These are phyloP conservation scores for Merluccius polli DNA, from an alignment of 2,797 vertebrate genomes.

Conservation along the genomic window DNA sequence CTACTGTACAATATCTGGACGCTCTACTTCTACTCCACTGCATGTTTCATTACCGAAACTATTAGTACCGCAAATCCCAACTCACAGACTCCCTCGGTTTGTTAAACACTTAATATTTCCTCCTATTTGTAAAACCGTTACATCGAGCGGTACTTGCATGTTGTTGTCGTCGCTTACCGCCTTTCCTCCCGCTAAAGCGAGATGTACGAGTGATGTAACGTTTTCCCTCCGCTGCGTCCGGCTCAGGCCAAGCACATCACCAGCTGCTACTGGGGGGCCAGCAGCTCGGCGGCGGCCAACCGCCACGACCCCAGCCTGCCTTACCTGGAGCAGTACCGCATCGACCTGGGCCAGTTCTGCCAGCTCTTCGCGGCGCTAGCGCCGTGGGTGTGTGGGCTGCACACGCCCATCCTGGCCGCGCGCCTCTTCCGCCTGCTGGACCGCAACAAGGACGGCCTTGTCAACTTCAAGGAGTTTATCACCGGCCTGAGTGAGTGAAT, in stretches of 20 bases:
- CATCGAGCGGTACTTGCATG: not conserved
- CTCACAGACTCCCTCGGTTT: not conserved
- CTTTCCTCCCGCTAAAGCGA: too few species aligned
- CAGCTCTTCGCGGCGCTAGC: constrained; percentile 82
- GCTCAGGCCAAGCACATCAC: constrained; percentile 88
- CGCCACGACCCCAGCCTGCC: constrained; percentile 95
- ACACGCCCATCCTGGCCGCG: constrained; percentile 76
- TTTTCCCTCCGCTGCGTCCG: not conserved
- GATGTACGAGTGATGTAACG: too few species aligned
- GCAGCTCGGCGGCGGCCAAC: constrained; percentile 67
- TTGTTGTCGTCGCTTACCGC: not conserved
- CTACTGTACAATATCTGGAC: not conserved
- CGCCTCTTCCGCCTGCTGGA: constrained; percentile 92
- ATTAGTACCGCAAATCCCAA: not conserved
- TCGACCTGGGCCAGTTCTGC: constrained; percentile 82
- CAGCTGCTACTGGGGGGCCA: constrained; percentile 92
- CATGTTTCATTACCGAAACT: not conserved
- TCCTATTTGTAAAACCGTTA: not conserved
- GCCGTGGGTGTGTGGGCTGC: constrained; percentile 84
- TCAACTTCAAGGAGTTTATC: constrained; percentile 98
- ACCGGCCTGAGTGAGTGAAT: constrained; percentile 84
- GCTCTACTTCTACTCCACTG: not conserved
- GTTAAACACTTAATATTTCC: not conserved
- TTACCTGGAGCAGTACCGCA: constrained; percentile 97
- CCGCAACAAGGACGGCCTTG: constrained; percentile 87